These are phyloP conservation scores for Herminia tarsipennalis DNA, from an alignment of 2,888 invertebrate species.

Conservation along the genomic window DNA sequence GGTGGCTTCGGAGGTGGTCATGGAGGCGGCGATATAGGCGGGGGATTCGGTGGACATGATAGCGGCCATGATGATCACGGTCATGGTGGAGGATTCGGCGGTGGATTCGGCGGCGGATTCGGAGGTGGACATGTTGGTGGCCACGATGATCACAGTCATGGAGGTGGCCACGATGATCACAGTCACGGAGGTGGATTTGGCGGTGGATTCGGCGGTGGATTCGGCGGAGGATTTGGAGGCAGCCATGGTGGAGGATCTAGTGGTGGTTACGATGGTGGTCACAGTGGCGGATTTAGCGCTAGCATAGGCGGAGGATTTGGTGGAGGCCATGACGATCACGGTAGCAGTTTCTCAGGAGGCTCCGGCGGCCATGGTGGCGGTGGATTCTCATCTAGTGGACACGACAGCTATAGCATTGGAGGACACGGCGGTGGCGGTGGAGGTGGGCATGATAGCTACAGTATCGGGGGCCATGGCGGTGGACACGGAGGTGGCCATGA, in stretches of 20 bases:
- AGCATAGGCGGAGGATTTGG: conserved; percentile 30
- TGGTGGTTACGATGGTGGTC: conserved; percentile 31
- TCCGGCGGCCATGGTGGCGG: conserved; percentile 39
- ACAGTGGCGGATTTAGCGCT: conserved; percentile 21
- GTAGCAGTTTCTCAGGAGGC: conserved; percentile 31
- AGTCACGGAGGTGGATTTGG: conserved; percentile 44
- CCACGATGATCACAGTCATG: conserved; percentile 45
- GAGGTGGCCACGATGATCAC: conserved; percentile 40
- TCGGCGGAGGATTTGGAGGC: conserved; percentile 26
- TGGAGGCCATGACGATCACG: conserved; percentile 40
- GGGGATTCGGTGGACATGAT: conserved; percentile 44
- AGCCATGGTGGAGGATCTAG: conserved; percentile 46
- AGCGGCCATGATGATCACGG: conserved; percentile 48
- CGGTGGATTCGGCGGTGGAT: conserved; percentile 32
- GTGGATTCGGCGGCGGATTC: conserved; percentile 36
- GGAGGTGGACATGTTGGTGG: conserved; percentile 43
- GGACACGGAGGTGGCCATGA: conserved; percentile 38
- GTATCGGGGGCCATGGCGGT: conserved; percentile 35
- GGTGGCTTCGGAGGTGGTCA: conserved; percentile 34
- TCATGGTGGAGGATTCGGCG: conserved; percentile 45
- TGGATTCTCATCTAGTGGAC: conserved; percentile 21
- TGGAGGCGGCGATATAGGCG: conserved; percentile 46
- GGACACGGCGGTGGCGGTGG: conserved; percentile 42
- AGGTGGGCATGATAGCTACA: conserved; percentile 33
- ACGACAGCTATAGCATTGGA: conserved; percentile 47